phyloP scores from a whole-genome alignment of 2,888 invertebrate genomes.

The Erebia ligea region DNA sequence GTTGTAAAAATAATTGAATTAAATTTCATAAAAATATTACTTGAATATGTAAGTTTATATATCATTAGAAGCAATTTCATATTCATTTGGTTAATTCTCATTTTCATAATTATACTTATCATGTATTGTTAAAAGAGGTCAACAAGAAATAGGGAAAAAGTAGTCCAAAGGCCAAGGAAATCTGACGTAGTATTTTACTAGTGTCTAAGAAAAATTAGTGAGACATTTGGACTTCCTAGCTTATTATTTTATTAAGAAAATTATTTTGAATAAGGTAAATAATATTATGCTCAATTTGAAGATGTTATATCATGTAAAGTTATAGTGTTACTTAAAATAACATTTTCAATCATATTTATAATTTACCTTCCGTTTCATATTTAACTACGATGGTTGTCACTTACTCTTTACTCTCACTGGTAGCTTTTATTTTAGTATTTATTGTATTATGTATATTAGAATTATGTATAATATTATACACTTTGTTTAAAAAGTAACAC shows the following conservation, averaged over 20 bases:
- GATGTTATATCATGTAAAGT: not conserved
- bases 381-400: not conserved
- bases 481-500: no score
- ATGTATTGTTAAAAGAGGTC: constrained; percentile 17
- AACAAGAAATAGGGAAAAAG: not conserved
- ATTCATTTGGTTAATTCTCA: constrained; percentile 34
- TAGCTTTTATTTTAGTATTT: not conserved
- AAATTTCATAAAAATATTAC: constrained; percentile 34
- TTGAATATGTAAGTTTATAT: constrained; percentile 35
- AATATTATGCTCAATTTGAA: not conserved
- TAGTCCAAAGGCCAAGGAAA: not conserved
- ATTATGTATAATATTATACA: not conserved
- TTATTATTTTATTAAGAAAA: not conserved
- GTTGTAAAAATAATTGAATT: constrained; percentile 72
- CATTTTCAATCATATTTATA: not conserved
- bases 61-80: constrained; percentile 31
- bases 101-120: constrained; percentile 25
- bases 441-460: not conserved
- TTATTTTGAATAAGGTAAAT: not conserved
- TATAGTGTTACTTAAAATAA: no score
- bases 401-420: not conserved
- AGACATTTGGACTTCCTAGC: not conserved
- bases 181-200: constrained; percentile 1
- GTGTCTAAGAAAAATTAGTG: not conserved
- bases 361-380: not conserved